These are phyloP conservation scores for Rhamphomyia laevipes DNA, from an alignment of 2,888 invertebrate species.

Conservation along the genomic window DNA sequence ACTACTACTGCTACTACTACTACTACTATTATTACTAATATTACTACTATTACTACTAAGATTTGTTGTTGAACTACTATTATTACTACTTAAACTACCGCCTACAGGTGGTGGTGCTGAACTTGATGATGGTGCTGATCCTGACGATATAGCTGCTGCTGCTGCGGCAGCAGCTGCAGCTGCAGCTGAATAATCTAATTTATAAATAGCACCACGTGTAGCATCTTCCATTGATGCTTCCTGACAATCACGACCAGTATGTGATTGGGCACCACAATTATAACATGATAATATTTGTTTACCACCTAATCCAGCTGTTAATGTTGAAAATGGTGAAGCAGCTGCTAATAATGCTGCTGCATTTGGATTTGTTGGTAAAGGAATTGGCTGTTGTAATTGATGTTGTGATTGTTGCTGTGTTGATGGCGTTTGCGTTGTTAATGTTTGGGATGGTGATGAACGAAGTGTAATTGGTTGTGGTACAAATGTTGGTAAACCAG, in stretches of 20 bases:
- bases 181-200: constrained; percentile 46
- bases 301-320: constrained; percentile 18
- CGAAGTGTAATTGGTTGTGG: constrained; percentile 17
- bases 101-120: neutral
- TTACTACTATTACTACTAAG: neutral
- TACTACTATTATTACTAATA: constrained; percentile 4
- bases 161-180: neutral
- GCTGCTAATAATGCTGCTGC: constrained; percentile 17
- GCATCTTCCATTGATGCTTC: constrained; percentile 89
- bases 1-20: constrained; percentile 1
- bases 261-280: constrained; percentile 81
- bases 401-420: constrained; percentile 16
- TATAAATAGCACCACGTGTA: constrained; percentile 59
- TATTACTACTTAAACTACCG: constrained; percentile 6
- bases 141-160: no score
- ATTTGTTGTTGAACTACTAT: neutral
- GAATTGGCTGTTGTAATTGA: constrained; percentile 15
- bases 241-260: constrained; percentile 76
- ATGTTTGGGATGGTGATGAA: constrained; percentile 21
- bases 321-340: constrained; percentile 25
- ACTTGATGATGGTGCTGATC: no score
- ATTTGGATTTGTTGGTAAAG: constrained; percentile 16
- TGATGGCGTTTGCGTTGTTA: constrained; percentile 24
- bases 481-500: constrained; percentile 16
- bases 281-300: constrained; percentile 55